Evolutionary conservation across 2,888 invertebrate species (phyloP), one percentile per base, ranked within the genome.

Genomic region (Pandemis heparana): DNA sequence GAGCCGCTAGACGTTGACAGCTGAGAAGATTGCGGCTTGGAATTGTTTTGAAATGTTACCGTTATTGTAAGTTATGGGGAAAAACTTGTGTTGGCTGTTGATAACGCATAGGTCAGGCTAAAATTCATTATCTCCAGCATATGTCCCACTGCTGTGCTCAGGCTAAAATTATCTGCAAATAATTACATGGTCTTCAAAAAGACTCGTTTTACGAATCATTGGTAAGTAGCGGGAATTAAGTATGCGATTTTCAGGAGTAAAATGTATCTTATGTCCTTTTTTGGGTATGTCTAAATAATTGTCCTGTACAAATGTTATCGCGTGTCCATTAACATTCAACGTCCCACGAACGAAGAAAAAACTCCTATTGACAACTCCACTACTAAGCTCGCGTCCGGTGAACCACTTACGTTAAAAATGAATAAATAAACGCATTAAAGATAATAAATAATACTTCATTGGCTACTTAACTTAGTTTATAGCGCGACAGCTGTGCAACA

Each of bases 371-470:
- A 60, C 68, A 73, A 67, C 16, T 71, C 71, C 65, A 18, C 41
- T n/a, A 9, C 18, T n/a, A 48, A 16, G 51, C 51, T 53, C 64
- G 48, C 32, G 61, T 66, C 65, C 66, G 61, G 66, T 23, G 46
- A 43, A 39, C 46, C 59, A 14, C 32, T 51, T 46, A 53, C 39
- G 66, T 51, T 68, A 23, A 56, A 68, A 38, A 41, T 16, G 61
- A 43, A 62, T 65, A 62, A 66, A 43, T 61, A 66, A 43, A 46
- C 56, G 18, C 68, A 73, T 73, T 73, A 73, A 68, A 73, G 68
- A 73, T 68, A 68, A 73, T 73, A 73, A 73, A 73, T 66, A 63
- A 73, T 68, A 63, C 72, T 61, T 73, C 72, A 73, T 68, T 68
- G 72, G 72, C 72, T 73, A 73, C 72, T 73, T 67, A 73, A 48